Evolutionary conservation across 2,797 vertebrate genomes (phyloP).

Genomic region (Parauchenoglanis punctatus): DNA sequence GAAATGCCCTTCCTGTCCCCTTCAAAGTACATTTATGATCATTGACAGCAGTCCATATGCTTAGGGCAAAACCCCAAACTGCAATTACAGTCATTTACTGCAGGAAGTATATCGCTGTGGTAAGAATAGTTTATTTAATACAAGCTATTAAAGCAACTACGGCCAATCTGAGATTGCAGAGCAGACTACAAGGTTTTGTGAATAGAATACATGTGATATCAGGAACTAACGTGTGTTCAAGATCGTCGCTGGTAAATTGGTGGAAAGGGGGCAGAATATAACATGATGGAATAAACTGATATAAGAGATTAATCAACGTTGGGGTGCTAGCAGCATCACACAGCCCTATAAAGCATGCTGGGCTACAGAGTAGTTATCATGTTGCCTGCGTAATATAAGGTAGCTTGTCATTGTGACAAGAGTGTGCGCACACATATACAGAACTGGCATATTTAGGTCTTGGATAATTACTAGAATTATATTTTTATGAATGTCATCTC

Average conservation of each 20-base stretch:
- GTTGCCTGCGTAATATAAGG: not conserved
- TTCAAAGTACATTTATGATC: slow-evolving; percentile 45
- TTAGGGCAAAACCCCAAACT: slow-evolving; percentile 37
- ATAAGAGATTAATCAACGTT: not conserved
- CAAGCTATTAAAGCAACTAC: not conserved
- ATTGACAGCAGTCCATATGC: slow-evolving; percentile 48
- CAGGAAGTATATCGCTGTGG: slow-evolving; percentile 12
- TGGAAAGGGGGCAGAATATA: not conserved
- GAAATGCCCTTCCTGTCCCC: slow-evolving; percentile 55
- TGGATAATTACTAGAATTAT: not conserved
- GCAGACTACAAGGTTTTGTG: not conserved
- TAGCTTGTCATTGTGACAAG: not conserved
- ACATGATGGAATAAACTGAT: not conserved
- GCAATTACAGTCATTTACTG: slow-evolving; percentile 55
- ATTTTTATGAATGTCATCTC: not conserved
- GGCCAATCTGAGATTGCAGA: not conserved
- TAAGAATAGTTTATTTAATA: not conserved
- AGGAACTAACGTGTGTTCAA: not conserved
- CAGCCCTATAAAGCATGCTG: not conserved
- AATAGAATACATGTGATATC: not conserved
- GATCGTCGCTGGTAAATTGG: not conserved
- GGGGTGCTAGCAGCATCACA: not conserved
- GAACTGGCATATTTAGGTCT: not conserved
- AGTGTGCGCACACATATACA: not conserved
- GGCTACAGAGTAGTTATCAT: not conserved